Conservation (phyloP, 2,888 invertebrate species). For the Noctua pronuba region DNA sequence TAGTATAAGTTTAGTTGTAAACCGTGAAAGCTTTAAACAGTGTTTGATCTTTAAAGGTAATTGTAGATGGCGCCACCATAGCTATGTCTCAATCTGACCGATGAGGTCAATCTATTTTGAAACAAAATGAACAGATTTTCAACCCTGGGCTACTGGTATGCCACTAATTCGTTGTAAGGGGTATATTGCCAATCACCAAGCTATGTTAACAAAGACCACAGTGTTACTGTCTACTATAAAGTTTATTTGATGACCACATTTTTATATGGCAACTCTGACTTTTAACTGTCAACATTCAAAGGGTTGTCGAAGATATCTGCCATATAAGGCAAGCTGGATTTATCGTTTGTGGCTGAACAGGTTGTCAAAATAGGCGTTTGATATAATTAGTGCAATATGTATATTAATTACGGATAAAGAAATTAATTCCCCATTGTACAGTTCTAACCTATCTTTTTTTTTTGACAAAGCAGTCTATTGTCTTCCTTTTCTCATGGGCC, state of each 20-base stretch:
- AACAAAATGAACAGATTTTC: too few relatives aligned
- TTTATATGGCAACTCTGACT: conserved; percentile 14
- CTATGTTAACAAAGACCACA: background rate
- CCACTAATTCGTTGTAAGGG: background rate
- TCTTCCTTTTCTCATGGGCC: too few relatives aligned
- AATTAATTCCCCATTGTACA: too few relatives aligned
- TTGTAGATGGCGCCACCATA: too few relatives aligned
- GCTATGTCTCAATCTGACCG: too few relatives aligned
- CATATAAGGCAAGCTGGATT: background rate
- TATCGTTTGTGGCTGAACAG: background rate
- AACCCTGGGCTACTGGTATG: background rate
- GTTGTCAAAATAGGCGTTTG: background rate
- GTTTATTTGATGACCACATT: background rate
- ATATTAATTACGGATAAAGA: too few relatives aligned
- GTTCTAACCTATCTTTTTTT: too few relatives aligned
- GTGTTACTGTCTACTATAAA: conserved; percentile 3
- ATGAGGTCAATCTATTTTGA: too few relatives aligned
- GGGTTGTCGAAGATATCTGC: background rate
- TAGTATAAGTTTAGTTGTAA: too few relatives aligned
- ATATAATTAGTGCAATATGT: conserved; percentile 21
- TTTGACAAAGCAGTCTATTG: too few relatives aligned
- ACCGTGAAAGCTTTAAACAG: too few relatives aligned
- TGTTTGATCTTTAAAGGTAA: too few relatives aligned
- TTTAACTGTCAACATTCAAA: background rate
- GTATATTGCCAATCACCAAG: background rate